These are phyloP conservation scores for Eilema sororculum DNA, from an alignment of 2,888 invertebrate species.

Conservation along the genomic window DNA sequence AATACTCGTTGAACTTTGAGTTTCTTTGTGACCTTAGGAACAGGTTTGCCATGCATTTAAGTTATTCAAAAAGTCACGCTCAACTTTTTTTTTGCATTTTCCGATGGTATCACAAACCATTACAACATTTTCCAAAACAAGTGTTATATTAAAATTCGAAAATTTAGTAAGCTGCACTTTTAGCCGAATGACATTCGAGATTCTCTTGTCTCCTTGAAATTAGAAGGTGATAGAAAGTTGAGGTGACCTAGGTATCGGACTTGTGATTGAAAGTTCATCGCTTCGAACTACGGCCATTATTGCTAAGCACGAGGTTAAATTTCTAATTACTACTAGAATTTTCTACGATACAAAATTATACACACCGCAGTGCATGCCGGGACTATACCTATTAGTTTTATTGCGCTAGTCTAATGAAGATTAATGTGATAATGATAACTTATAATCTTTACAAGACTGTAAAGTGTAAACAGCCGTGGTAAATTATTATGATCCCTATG, in stretches of 20 bases:
- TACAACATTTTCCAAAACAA: neutral
- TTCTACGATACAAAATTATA: neutral
- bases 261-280: neutral
- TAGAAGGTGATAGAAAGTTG: neutral
- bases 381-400: constrained; percentile 5
- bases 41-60: neutral
- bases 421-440: constrained; percentile 9
- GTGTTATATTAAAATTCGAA: neutral
- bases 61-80: neutral
- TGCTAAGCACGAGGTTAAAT: neutral
- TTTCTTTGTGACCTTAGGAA: neutral
- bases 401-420: constrained; percentile 5
- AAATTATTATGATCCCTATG: neutral
- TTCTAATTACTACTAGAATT: neutral
- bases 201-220: neutral
- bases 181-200: neutral
- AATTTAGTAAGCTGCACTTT: neutral
- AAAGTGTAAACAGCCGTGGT: constrained; percentile 9
- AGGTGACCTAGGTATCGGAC: neutral
- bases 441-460: constrained; percentile 12
- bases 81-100: too few relatives aligned
- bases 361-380: neutral
- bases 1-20: neutral
- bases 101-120: neutral
- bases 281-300: neutral